These are phyloP conservation scores for Orchesellides sinensis DNA, from an alignment of 2,888 invertebrate species.

Conservation along the genomic window DNA sequence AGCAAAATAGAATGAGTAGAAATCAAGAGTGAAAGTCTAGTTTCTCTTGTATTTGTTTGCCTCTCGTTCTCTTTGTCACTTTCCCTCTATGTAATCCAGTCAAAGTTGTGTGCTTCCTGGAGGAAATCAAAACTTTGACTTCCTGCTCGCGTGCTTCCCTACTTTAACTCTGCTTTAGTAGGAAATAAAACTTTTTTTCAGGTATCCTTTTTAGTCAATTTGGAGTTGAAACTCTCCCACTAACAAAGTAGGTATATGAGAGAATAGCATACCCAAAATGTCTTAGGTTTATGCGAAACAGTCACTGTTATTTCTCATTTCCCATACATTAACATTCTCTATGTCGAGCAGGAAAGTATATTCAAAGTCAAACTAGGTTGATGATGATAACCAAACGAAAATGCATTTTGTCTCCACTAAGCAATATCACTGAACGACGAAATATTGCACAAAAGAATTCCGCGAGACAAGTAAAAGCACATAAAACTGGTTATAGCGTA, in stretches of 20 bases:
- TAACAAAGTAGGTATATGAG: neutral
- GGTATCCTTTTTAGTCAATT: conserved; percentile 39
- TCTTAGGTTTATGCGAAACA: neutral
- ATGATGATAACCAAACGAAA: conserved; percentile 34
- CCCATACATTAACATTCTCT: neutral
- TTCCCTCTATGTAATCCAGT: conserved; percentile 27
- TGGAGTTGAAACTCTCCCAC: neutral
- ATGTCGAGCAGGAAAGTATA: neutral
- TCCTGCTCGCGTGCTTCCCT: conserved; percentile 43
- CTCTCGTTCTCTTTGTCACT: neutral
- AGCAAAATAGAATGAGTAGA: too few relatives aligned
- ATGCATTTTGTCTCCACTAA: conserved; percentile 42
- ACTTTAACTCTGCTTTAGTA: neutral
- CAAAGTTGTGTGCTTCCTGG: conserved; percentile 50
- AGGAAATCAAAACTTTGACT: conserved; percentile 60
- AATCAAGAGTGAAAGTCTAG: neutral
- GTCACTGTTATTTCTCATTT: neutral
- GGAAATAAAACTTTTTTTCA: conserved; percentile 3
- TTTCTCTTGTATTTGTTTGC: conserved; percentile 5
- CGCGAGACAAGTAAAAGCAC: too few relatives aligned
- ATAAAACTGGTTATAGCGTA: neutral
- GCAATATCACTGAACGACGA: neutral
- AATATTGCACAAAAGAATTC: conserved; percentile 1
- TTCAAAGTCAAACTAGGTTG: conserved; percentile 45
- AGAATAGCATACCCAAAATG: neutral